Base-by-base conservation (phyloP, 2,797 vertebrate genomes). In the Peromyscus attwateri region DNA sequence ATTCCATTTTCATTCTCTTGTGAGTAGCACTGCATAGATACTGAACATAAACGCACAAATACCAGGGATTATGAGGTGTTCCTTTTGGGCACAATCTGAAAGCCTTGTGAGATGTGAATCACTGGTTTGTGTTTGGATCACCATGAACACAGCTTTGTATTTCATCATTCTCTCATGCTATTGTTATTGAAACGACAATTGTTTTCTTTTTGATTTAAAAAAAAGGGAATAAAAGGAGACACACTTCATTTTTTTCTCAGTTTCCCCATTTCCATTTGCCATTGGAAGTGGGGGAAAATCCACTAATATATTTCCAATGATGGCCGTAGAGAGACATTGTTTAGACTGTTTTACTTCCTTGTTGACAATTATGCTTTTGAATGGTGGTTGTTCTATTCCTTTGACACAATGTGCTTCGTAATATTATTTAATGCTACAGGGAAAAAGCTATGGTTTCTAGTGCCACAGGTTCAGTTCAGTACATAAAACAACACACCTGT, bases 311-410 rank as follows among this genome's bases (percentile, higher is more conserved):
- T 10, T 29, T 31, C 34, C 10, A 68, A 2, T 52, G 46, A 66
- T 52, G 25, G 68, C 6, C 55, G 21, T 27, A 68, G 19, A 89
- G 29, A 76, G 37, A 76, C 17, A n/a, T n/a, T 49, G 95, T 94
- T 85, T 84, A 96, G 79, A 97, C 95, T 87, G 62, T 96, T 97
- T 87, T 46, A 62, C 23, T 40, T 81, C 55, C 79, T 81, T 25
- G 10, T 40, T 40, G 37, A 29, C 55, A 82, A 10, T 27, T 62
- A 29, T 17, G n/a, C 87, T 97, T 89, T 76, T 76, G n/a, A 11
- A 94, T 98, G 97, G 98, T 97, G 31, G 1, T 98, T 96, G 97
- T 95, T 95, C 84, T 95, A 90, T 40, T 87, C 12, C 37, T 71
- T 57, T 92, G 97, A 91, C 62, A 0, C 0, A 90, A 77, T 66